Evolutionary conservation across 2,797 vertebrate species (phyloP).

Genomic region (Cirrhinus molitorella): DNA sequence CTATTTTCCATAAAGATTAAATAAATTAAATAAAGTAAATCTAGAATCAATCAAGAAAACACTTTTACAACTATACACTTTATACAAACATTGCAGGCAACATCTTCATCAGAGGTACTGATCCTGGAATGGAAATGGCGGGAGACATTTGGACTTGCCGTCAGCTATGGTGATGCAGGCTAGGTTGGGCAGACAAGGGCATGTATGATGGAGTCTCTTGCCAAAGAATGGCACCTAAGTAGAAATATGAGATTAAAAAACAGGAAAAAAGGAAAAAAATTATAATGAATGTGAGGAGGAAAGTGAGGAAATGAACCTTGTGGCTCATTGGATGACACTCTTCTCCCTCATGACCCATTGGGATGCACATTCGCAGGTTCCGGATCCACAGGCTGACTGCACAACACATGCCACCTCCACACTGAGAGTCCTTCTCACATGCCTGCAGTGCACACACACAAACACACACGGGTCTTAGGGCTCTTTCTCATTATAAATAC

Average conservation of each 20-base stretch:
- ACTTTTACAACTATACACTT: slow-evolving; percentile 61
- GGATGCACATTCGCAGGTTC: slow-evolving; percentile 90
- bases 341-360: slow-evolving; percentile 88
- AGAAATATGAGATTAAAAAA: slow-evolving; percentile 39
- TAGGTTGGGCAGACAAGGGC: slow-evolving; percentile 89
- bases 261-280: neutral
- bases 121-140: slow-evolving; percentile 78
- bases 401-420: slow-evolving; percentile 89
- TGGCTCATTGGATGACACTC: slow-evolving; percentile 94
- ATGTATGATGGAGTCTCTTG: slow-evolving; percentile 88
- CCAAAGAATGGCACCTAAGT: slow-evolving; percentile 89
- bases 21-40: slow-evolving; percentile 57
- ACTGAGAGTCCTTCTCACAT: slow-evolving; percentile 90
- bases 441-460: slow-evolving; percentile 77
- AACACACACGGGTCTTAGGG: slow-evolving; percentile 58
- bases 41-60: slow-evolving; percentile 54
- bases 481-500: slow-evolving; percentile 16
- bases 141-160: slow-evolving; percentile 84
- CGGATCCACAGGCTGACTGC: slow-evolving; percentile 94
- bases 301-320: slow-evolving; percentile 80
- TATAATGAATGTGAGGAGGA: neutral
- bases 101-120: slow-evolving; percentile 76
- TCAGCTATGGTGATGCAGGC: slow-evolving; percentile 78
- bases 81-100: slow-evolving; percentile 22
- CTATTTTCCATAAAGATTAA: neutral